Evolutionary conservation across 1,140 invertebrate genomes (phyloP), one percentile per base, ranked within the genome.

Genomic region (Cydia pomonella): DNA sequence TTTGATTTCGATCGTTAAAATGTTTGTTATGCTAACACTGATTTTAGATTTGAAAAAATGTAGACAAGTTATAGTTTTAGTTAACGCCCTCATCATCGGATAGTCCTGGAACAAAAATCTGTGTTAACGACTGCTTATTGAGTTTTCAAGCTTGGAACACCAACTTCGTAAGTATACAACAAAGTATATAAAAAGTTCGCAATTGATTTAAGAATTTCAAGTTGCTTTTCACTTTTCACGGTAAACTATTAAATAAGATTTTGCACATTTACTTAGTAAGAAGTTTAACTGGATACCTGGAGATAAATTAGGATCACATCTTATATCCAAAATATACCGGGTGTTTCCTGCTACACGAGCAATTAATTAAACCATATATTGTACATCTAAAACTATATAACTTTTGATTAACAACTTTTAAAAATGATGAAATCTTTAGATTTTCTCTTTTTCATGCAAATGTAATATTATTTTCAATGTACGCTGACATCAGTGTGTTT

Each of bases 61-160:
- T 38, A 76, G 73, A 75, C 73, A 77, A 80, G 47, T 78, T 27
- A 74, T 41, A 74, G 75, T 73, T 73, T 76, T 72, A 21, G 23
- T 75, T 75, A 76, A 44, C 75, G 75, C 81, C 78, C 74, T 62
- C 76, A 89, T 90, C 88, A 90, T 90, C 88, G 88, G 73, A 80
- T 76, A 74, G 80, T 80, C 88, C 88, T 90, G 88, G 41, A 87
- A 80, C 10, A 75, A 82, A 77, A 13, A 76, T 74, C 69, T 25
- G 38, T n/a, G 5, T 64, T 76, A 64, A 23, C 18, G 18, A 59
- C 16, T 23, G 18, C 10, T 69, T 69, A 69, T 69, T 18, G 33
- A 16, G 64, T 53, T 72, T 33, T 18, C 29, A 27, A 66, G 25
- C 33, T 29, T 69, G 64, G 16, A 33, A 69, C 7, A 16, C 16